Conservation (phyloP, 2,113 vertebrate genomes). For the Cromileptes altivelis region DNA sequence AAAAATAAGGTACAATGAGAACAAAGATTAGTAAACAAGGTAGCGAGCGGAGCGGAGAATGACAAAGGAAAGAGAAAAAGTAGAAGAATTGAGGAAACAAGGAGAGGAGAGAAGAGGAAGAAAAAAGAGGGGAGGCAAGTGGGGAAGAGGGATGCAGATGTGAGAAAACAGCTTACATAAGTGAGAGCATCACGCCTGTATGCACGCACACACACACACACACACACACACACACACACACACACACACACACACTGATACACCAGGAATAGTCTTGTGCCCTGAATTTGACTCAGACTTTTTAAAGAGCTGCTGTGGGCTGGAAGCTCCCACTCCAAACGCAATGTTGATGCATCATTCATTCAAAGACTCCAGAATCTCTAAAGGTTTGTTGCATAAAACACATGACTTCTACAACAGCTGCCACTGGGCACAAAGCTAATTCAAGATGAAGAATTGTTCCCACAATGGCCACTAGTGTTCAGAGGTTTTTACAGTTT, state of each 20-base stretch:
- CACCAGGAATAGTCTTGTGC: slow-evolving; percentile 59
- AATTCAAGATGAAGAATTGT: slow-evolving; percentile 3
- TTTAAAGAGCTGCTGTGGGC: slow-evolving; percentile 53
- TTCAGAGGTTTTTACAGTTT: slow-evolving; percentile 30
- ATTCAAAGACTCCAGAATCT: slow-evolving; percentile 36
- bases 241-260: slow-evolving; percentile 19
- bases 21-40: slow-evolving; percentile 1
- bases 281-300: slow-evolving; percentile 56
- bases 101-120: not conserved
- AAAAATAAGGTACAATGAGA: not conserved
- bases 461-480: slow-evolving; percentile 24
- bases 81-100: no score
- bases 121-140: slow-evolving; percentile 1
- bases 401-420: not conserved
- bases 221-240: slow-evolving; percentile 20
- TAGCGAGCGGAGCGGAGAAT: not conserved
- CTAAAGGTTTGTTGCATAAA: slow-evolving; percentile 23
- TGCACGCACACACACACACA: slow-evolving; percentile 34
- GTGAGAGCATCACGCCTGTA: slow-evolving; percentile 28
- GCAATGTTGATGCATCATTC: slow-evolving; percentile 36
- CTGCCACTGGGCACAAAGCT: slow-evolving; percentile 1
- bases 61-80: no score
- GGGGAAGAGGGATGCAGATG: slow-evolving; percentile 50
- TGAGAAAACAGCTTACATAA: slow-evolving; percentile 64
- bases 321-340: slow-evolving; percentile 51